Percentiles rank a stretch among this genome's conserved stretches.
These are phyloP conservation scores for Apteryx mantelli DNA, from an alignment of 2,113 vertebrate species.

Conservation along the genomic window DNA sequence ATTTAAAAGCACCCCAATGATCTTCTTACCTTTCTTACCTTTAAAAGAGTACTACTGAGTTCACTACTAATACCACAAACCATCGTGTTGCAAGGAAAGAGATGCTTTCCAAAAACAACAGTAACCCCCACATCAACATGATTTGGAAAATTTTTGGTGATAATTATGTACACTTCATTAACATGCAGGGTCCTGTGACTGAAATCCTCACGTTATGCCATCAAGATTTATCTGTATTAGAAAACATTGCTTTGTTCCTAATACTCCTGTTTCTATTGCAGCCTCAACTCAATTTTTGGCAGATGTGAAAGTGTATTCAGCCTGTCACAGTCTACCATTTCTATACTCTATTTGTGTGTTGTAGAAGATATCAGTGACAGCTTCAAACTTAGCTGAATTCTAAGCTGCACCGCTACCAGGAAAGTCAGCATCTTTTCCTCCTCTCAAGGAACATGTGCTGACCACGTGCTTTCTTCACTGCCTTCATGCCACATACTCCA, in stretches of 20 bases:
- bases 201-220: background rate
- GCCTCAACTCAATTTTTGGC: background rate
- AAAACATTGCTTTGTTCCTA: background rate
- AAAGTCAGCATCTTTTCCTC: background rate
- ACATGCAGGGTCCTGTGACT: background rate
- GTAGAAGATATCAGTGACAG: background rate
- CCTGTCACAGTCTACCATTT: background rate
- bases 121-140: accelerated
- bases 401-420: background rate
- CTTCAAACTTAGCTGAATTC: background rate
- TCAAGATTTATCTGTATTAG: background rate
- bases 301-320: background rate
- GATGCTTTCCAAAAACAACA: background rate
- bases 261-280: background rate
- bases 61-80: background rate
- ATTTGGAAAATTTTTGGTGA: background rate
- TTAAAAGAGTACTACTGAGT: background rate
- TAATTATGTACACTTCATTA: background rate
- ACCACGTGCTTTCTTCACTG: background rate
- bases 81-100: background rate
- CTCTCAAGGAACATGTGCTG: background rate
- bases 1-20: background rate
- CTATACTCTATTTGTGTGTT: background rate
- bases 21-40: background rate
- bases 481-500: background rate